A percentile compares a stretch with the other conserved stretches of the same genome.
These are phyloP conservation scores for Centropristis striata DNA, from an alignment of 2,113 vertebrate species.

Conservation along the genomic window DNA sequence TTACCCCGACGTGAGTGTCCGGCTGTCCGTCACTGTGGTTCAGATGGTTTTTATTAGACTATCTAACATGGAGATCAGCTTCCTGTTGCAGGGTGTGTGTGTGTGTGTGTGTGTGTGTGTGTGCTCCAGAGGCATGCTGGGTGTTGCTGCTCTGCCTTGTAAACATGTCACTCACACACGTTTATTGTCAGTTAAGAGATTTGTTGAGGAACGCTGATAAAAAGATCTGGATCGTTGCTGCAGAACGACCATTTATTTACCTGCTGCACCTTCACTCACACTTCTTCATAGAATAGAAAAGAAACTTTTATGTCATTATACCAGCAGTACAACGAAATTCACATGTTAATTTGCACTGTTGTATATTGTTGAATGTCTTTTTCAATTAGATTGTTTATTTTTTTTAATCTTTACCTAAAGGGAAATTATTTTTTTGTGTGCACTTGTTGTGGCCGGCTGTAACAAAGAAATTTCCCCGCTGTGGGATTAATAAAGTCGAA, in stretches of 20 bases:
- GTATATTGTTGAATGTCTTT: too few relatives aligned
- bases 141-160: conserved; percentile 12
- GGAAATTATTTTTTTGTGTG: too few relatives aligned
- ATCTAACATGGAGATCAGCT: conserved; percentile 20
- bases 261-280: not conserved
- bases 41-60: conserved; percentile 22
- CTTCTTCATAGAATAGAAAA: too few relatives aligned
- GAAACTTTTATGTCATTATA: too few relatives aligned
- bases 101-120: not conserved
- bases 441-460: too few relatives aligned
- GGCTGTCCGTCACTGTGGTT: conserved; percentile 15
- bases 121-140: conserved; percentile 12
- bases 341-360: too few relatives aligned
- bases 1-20: conserved; percentile 26
- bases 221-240: not conserved
- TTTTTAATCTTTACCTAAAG: too few relatives aligned
- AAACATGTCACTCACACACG: conserved; percentile 67
- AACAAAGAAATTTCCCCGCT: too few relatives aligned
- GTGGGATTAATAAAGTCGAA: too few relatives aligned
- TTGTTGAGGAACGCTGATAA: not conserved
- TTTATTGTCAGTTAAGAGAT: conserved; percentile 28
- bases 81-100: not conserved
- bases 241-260: not conserved
- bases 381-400: too few relatives aligned
- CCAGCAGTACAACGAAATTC: too few relatives aligned